A percentile compares a stretch with the other conserved stretches of the same genome.
phyloP scores from a whole-genome alignment of 1,140 invertebrate genomes.

The Kradibia gibbosae region DNA sequence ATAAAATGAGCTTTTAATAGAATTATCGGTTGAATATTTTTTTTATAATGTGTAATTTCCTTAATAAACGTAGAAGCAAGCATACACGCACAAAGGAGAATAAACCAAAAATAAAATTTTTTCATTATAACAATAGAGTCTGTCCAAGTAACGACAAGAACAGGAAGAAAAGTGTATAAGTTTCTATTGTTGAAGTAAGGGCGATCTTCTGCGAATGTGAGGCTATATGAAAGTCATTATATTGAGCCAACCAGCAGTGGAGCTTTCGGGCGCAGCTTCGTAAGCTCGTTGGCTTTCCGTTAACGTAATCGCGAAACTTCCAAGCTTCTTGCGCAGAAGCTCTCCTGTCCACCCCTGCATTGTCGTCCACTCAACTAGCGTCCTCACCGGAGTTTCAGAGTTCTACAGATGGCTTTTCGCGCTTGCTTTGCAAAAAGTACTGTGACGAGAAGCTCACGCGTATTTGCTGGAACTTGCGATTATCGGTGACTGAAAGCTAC shows the following conservation, averaged over 20 bases:
- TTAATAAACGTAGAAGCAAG: background rate
- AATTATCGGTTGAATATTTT: too few species aligned
- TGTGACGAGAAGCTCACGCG: background rate
- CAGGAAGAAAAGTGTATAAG: constrained; percentile 27
- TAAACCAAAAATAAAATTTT: constrained; percentile 1
- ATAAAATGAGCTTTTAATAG: too few species aligned
- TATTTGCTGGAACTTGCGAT: background rate
- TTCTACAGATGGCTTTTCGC: constrained; percentile 43
- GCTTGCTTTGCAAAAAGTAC: constrained; percentile 41
- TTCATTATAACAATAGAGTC: constrained; percentile 15
- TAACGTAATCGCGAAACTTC: constrained; percentile 42
- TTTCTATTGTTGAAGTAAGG: constrained; percentile 26
- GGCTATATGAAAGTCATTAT: constrained; percentile 42
- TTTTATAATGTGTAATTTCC: background rate
- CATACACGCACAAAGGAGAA: background rate
- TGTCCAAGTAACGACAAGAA: constrained; percentile 28
- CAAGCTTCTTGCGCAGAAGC: constrained; percentile 35
- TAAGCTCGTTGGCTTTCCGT: constrained; percentile 18
- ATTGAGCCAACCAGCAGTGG: constrained; percentile 30
- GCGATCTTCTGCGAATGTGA: constrained; percentile 21
- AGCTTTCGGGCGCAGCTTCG: constrained; percentile 10
- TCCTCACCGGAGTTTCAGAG: background rate
- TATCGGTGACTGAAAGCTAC: background rate
- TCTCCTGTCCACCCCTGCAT: background rate
- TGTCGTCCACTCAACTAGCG: background rate